Evolutionary conservation across 37 sponge, comb jelly and placozoan species (phyloP), one percentile per base, ranked within the genome.

Genomic region (Petrosia ficiformis): DNA sequence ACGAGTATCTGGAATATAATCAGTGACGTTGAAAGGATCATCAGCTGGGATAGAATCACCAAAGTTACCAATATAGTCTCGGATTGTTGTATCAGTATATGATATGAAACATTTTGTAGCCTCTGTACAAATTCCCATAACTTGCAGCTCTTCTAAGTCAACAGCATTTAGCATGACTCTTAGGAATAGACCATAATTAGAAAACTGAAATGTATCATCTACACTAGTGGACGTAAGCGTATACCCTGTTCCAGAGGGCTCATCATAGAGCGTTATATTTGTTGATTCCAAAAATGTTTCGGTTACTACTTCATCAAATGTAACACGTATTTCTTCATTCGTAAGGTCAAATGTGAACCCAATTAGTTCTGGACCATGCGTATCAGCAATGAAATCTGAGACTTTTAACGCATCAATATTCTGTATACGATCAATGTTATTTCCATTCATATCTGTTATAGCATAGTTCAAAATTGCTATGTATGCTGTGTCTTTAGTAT

Each of bases 381-480:
- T 80, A 59, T 95, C 96, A n/a, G 86, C 64, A 37, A 75, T 92
- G 70, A 80, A 95, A 22, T 68, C 80, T 22, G 77, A 39, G 1
- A 88, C 96, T 37, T 25, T 79, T 2, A 84, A 43, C 39, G 91
- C 91, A 24, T 69, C 74, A 28, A 89, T 75, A 48, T 84, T 77
- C 19, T 82, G 82, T 43, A 93, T 82, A 14, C 82, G 76, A 43
- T 74, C 63, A 24, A 85, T 59, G 48, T 19, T 59, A 44, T 89
- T 89, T 37, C 87, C 84, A 71, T 65, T 82, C 84, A 89, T 86
- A 74, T 93, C 94, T 54, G 58, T 52, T 54, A 89, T 79, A 64
- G 87, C 86, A 82, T 71, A 80, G 83, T 81, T 82, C 38, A 82
- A 54, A 52, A 93, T 83, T 36, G 76, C 81, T 28, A 93, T 11